Conservation (phyloP, 2,888 invertebrate species). For the Caenorhabditis zanzibari region DNA sequence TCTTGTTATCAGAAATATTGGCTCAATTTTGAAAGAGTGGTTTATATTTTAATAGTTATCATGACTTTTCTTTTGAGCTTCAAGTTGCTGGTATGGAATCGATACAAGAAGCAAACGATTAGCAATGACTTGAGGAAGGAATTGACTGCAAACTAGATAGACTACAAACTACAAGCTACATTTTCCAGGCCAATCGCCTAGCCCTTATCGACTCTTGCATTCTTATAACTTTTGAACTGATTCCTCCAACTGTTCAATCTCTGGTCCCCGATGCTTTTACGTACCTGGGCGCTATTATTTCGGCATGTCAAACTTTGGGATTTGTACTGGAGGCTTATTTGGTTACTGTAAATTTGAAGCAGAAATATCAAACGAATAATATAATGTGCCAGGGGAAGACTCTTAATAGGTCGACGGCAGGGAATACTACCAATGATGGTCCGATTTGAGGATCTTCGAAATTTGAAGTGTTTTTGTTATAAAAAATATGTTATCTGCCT, state of each 20-base stretch:
- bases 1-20: slow-evolving; percentile 21
- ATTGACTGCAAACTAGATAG: background rate
- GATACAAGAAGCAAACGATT: background rate
- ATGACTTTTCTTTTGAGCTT: background rate
- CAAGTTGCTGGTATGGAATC: background rate
- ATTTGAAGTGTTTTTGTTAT: too few species aligned
- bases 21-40: slow-evolving; percentile 2
- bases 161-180: background rate
- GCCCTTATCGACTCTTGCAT: slow-evolving; percentile 18
- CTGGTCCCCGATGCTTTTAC: background rate
- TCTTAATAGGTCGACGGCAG: background rate
- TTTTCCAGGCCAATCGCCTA: slow-evolving; percentile 15
- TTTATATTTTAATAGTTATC: background rate
- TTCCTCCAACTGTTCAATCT: background rate
- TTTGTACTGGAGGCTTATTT: slow-evolving; percentile 1
- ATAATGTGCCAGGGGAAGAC: background rate
- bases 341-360: background rate
- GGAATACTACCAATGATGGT: background rate
- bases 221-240: background rate
- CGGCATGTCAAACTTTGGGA: slow-evolving; percentile 7
- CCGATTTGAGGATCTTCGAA: background rate
- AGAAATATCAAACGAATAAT: background rate
- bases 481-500: too few species aligned
- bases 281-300: slow-evolving; percentile 11
- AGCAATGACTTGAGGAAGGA: background rate